Conservation (phyloP, 2,113 vertebrate species). For the Xerus inauris region DNA sequence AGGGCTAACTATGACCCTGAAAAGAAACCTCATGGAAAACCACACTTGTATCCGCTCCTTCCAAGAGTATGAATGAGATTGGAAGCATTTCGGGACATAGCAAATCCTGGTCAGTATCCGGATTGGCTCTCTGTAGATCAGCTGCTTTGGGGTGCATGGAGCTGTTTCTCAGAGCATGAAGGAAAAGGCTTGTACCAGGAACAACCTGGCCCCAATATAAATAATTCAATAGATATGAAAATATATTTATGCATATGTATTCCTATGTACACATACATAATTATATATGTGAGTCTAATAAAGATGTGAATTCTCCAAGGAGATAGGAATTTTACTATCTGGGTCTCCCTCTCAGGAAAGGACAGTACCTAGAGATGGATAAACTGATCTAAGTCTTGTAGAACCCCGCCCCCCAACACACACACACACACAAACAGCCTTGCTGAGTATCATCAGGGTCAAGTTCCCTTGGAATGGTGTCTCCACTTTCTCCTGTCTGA, state of each 20-base stretch:
- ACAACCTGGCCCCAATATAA: not conserved
- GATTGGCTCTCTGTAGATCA: not conserved
- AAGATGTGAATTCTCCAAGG: not conserved
- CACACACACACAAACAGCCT: not conserved
- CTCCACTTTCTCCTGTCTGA: not conserved
- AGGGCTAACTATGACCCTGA: not conserved
- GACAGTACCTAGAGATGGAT: not conserved
- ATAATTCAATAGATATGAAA: not conserved
- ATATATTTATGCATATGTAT: not conserved
- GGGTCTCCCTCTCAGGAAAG: not conserved
- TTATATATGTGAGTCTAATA: not conserved
- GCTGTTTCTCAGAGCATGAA: not conserved
- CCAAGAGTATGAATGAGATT: not conserved
- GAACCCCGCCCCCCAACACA: not conserved
- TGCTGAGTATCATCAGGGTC: rapidly evolving
- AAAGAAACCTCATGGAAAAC: not conserved
- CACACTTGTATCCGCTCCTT: not conserved
- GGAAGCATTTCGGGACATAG: not conserved
- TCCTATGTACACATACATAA: not conserved
- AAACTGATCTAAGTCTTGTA: not conserved
- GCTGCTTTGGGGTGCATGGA: not conserved
- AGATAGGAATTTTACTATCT: not conserved
- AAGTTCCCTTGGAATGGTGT: not conserved
- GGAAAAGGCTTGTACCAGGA: not conserved
- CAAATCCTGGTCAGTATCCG: not conserved